Base-by-base conservation (phyloP, 92 coral and sea anemone species). In the Umimayanthus chanpuru region DNA sequence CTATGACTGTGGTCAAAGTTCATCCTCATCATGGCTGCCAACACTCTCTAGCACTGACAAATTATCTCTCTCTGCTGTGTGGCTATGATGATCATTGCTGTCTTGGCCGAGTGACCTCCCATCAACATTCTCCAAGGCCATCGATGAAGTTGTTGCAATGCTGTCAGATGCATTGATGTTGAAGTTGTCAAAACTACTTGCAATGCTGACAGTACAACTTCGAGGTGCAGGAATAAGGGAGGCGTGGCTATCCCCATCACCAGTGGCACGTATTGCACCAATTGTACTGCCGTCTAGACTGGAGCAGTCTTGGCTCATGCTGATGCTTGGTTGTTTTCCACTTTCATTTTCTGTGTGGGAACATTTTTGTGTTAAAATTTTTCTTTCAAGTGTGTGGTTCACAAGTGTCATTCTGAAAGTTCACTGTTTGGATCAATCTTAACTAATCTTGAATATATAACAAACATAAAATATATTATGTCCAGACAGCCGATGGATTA, bases 191-290 rank as follows among this genome's bases (percentile, higher is more conserved):
- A 95, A 95, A 86, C 99, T 97, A 87, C 99, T 97, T 39, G 99
- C 93, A 25, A 97, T 97, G 84, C 99, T 97, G 72, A 95, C 98
- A 4, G 98, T 96, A 77, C 99, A 97, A 89, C 99, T 97, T 6
- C 99, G 94, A 25, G 99, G 99, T 1, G 97, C 99, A 23, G 99
- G 99, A 73, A 97, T 92, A 26, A 97, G 95, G 1, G 99, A 97
- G 44, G 98, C 97, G 16, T 96, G 98, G 76, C 98, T 96, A 84
- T 90, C 98, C 1, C 94, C 94, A 44, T 97, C 99, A 3, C 91
- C 95, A 11, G 41, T 90, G 39, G 92, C 97, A 43, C 97, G 94
- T 4, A 93, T 94, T 0, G 53, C 92, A 40, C 98, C 94, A 72
- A 96, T 94, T 28, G 93, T 94, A 29, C 98, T 93, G 81, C 99